phyloP scores from a whole-genome alignment of 2,113 vertebrate genomes.

The Ochotona curzoniae region DNA sequence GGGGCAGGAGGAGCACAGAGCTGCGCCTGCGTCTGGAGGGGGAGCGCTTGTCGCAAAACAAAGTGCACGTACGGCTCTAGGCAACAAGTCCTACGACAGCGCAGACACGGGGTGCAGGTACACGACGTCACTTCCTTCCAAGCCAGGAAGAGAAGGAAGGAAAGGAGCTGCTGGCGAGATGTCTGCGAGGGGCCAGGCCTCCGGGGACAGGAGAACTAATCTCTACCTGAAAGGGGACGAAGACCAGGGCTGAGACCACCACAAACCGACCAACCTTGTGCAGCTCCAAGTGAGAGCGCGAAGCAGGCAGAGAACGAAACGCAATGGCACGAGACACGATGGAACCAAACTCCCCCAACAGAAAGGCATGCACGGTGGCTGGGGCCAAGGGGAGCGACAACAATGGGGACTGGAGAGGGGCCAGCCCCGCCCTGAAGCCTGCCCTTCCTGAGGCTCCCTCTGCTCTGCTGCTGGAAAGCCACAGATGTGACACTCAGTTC shows the following conservation, averaged over 20 bases:
- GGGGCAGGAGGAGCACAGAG: slow-evolving; percentile 30
- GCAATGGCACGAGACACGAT: slow-evolving; percentile 55
- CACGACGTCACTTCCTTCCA: slow-evolving; percentile 81
- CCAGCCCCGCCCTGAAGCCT: slow-evolving; percentile 82
- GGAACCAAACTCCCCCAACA: slow-evolving; percentile 73
- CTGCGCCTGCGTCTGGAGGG: background rate
- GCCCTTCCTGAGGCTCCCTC: slow-evolving; percentile 85
- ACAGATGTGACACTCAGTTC: slow-evolving; percentile 97
- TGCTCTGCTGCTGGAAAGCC: slow-evolving; percentile 85
- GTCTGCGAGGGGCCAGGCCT: slow-evolving; percentile 81
- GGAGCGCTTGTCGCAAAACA: slow-evolving; percentile 72
- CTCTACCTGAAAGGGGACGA: slow-evolving; percentile 84
- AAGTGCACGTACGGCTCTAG: slow-evolving; percentile 78
- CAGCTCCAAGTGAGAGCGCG: slow-evolving; percentile 83
- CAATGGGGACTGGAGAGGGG: slow-evolving; percentile 76
- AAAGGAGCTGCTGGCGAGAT: slow-evolving; percentile 66
- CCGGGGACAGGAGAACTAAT: slow-evolving; percentile 80
- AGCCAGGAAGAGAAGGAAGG: slow-evolving; percentile 70
- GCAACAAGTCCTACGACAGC: slow-evolving; percentile 80
- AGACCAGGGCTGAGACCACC: slow-evolving; percentile 75
- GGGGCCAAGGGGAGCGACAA: slow-evolving; percentile 76
- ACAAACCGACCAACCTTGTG: slow-evolving; percentile 84
- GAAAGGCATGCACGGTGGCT: slow-evolving; percentile 83
- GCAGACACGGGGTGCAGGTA: slow-evolving; percentile 69
- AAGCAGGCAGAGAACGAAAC: slow-evolving; percentile 79